Percentiles rank a stretch among this genome's conserved stretches.
These are phyloP conservation scores for Murina feae DNA, from an alignment of 2,113 vertebrate genomes.

Conservation along the genomic window DNA sequence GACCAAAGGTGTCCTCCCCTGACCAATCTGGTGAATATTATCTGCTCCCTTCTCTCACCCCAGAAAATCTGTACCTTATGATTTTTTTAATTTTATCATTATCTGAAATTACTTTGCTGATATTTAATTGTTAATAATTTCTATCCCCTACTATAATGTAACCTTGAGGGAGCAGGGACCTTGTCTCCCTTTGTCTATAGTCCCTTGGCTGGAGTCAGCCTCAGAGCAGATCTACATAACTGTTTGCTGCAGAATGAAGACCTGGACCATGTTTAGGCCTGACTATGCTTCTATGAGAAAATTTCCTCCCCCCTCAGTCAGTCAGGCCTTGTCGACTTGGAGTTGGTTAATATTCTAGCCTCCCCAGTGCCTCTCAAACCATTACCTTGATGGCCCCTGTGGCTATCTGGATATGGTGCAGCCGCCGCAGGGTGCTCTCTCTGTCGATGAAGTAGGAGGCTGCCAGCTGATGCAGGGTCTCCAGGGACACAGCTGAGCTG, in stretches of 20 bases:
- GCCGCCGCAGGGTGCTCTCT: constrained; percentile 92
- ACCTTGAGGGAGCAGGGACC: not conserved
- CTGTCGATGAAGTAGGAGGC: constrained; percentile 98
- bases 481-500: constrained; percentile 91
- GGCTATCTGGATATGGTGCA: constrained; percentile 98
- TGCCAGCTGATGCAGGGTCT: constrained; percentile 95
- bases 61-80: not conserved
- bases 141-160: not conserved
- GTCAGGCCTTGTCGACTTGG: not conserved
- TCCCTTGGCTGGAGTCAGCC: no score
- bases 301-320: not conserved
- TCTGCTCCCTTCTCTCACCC: not conserved
- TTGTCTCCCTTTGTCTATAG: not conserved
- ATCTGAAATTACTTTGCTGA: not conserved
- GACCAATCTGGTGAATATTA: not conserved
- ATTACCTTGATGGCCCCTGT: constrained; percentile 96
- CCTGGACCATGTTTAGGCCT: rapidly evolving
- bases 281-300: not conserved
- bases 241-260: not conserved
- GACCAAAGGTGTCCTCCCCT: not conserved
- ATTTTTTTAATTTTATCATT: not conserved
- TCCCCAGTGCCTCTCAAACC: not conserved
- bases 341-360: not conserved
- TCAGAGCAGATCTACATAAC: not conserved
- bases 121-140: not conserved